A percentile compares a stretch with the other conserved stretches of the same genome.
phyloP scores from a whole-genome alignment of 2,888 invertebrate genomes.

The Hedya salicella region DNA sequence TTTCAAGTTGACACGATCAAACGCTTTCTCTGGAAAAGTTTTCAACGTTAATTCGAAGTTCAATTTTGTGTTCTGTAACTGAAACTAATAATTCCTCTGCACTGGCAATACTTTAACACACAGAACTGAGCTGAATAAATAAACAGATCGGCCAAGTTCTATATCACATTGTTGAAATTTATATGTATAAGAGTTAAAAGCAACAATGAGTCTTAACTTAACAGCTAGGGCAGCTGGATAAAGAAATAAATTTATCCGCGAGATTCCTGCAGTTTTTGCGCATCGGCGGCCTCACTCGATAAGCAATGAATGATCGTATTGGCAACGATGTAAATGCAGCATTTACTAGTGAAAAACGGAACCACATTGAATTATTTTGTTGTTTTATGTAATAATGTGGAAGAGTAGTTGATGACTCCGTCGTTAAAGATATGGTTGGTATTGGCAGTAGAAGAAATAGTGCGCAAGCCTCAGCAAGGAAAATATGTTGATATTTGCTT shows the following conservation, averaged over 20 bases:
- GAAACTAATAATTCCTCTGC: slow-evolving; percentile 13
- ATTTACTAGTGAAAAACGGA: slow-evolving; percentile 40
- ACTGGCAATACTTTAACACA: slow-evolving; percentile 38
- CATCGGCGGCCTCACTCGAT: slow-evolving; percentile 32
- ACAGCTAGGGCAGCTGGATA: slow-evolving; percentile 45
- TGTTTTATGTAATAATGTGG: slow-evolving; percentile 33
- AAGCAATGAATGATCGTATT: slow-evolving; percentile 45
- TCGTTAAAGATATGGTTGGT: slow-evolving; percentile 8
- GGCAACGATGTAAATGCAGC: slow-evolving; percentile 41
- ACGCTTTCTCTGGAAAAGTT: slow-evolving; percentile 38
- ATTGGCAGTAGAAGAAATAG: slow-evolving; percentile 7
- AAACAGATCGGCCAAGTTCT: slow-evolving; percentile 26
- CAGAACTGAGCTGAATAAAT: slow-evolving; percentile 14
- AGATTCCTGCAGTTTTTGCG: slow-evolving; percentile 49
- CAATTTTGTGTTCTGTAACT: slow-evolving; percentile 18
- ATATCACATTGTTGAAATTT: slow-evolving; percentile 35
- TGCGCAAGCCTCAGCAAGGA: background rate
- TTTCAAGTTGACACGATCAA: slow-evolving; percentile 53
- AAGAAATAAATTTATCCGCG: slow-evolving; percentile 53
- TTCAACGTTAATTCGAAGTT: slow-evolving; percentile 25
- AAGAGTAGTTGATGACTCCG: slow-evolving; percentile 14
- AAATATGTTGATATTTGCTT: background rate
- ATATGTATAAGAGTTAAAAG: slow-evolving; percentile 32
- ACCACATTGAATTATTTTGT: slow-evolving; percentile 37
- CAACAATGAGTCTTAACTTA: slow-evolving; percentile 43